Evolutionary conservation across 53 echinoderm and acorn worm genomes (phyloP).

Genomic region (Mesocentrotus franciscanus): DNA sequence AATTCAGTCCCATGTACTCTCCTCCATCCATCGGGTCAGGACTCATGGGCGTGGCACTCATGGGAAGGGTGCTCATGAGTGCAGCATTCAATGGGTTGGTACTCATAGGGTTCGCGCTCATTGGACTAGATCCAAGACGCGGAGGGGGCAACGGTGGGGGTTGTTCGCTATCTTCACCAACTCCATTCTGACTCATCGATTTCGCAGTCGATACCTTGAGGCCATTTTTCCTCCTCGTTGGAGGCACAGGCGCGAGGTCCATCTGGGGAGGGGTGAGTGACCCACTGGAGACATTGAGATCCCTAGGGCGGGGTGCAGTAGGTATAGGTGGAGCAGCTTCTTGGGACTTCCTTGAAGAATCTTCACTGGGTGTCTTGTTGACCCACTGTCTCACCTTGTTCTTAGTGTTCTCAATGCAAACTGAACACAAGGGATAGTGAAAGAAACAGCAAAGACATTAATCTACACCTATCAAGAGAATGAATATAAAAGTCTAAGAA

Average conservation of each 20-base stretch:
- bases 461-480: too few relatives aligned
- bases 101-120: constrained; percentile 32
- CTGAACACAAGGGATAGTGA: neutral
- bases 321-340: constrained; percentile 63
- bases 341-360: constrained; percentile 27
- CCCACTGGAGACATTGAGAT: constrained; percentile 37
- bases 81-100: constrained; percentile 46
- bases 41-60: neutral
- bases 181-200: neutral
- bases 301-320: constrained; percentile 61
- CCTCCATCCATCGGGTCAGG: constrained; percentile 48
- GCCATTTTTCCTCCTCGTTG: constrained; percentile 48
- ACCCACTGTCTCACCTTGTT: constrained; percentile 52
- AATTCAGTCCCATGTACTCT: constrained; percentile 60
- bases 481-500: too few relatives aligned
- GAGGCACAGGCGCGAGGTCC: constrained; percentile 46
- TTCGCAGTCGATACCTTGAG: neutral
- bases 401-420: constrained; percentile 32
- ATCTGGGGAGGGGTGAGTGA: constrained; percentile 33
- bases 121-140: constrained; percentile 71
- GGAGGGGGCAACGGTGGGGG: constrained; percentile 82
- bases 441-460: neutral
- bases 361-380: constrained; percentile 31
- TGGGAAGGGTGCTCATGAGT: neutral
- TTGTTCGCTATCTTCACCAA: neutral